These are phyloP conservation scores for Lysandra bellargus DNA, from an alignment of 2,888 invertebrate species.

Conservation along the genomic window DNA sequence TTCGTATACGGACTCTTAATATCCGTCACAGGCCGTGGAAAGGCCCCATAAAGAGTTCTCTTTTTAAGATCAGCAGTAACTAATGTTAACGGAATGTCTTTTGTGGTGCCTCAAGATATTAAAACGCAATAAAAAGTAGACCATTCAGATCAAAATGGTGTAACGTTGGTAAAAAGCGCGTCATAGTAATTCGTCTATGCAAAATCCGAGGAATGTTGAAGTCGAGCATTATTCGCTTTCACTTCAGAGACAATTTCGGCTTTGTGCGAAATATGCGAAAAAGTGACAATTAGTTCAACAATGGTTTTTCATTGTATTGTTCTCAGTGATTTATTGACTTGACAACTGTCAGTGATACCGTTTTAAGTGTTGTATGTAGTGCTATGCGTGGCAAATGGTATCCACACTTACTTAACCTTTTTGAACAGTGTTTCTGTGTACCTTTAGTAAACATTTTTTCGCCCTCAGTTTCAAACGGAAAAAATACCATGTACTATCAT, in stretches of 20 bases:
- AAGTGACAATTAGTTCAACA: slow-evolving; percentile 21
- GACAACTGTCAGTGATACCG: slow-evolving; percentile 1
- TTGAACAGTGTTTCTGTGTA: not conserved
- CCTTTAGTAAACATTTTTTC: not conserved
- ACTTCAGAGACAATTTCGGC: slow-evolving; percentile 14
- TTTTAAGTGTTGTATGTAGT: not conserved
- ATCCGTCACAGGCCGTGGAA: not conserved
- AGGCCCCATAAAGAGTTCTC: not conserved
- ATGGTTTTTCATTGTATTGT: slow-evolving; percentile 20
- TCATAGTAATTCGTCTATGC: slow-evolving; percentile 16
- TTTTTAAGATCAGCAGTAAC: not conserved
- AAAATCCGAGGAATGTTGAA: slow-evolving; percentile 20
- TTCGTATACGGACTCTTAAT: too few relatives aligned
- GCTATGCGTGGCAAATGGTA: not conserved
- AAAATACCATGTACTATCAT: too few relatives aligned
- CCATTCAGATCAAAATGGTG: not conserved
- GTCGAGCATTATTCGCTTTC: slow-evolving; percentile 22
- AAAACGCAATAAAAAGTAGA: slow-evolving; percentile 10
- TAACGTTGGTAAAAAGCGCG: not conserved
- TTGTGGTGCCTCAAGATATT: not conserved
- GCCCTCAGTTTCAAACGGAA: not conserved
- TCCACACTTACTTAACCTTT: not conserved
- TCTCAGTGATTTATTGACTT: not conserved
- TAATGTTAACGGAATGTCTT: not conserved
- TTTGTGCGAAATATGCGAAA: slow-evolving; percentile 29